These are phyloP conservation scores for Strix aluco DNA, from an alignment of 2,113 vertebrate genomes.

Conservation along the genomic window DNA sequence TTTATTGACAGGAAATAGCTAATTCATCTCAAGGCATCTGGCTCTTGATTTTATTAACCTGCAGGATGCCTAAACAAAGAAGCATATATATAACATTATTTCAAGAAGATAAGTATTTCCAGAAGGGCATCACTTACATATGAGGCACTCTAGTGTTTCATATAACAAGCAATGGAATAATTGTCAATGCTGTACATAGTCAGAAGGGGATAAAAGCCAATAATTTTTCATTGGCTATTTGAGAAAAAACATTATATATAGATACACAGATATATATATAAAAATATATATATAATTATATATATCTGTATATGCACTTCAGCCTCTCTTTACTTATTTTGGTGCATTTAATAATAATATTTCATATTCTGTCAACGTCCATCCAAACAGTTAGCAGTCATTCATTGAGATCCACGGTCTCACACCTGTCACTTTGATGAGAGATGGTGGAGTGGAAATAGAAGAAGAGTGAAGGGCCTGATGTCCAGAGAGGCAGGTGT, in stretches of 20 bases:
- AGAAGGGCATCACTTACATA: not conserved
- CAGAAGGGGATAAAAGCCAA: not conserved
- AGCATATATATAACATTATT: not conserved
- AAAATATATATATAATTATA: too few species aligned
- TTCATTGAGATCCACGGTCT: not conserved
- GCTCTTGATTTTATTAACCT: constrained; percentile 49
- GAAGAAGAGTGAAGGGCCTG: not conserved
- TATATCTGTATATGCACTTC: not conserved
- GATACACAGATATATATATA: not conserved
- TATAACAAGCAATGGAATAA: not conserved
- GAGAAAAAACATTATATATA: not conserved
- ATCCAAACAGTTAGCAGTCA: not conserved
- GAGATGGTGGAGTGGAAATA: not conserved
- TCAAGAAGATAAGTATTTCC: constrained; percentile 26
- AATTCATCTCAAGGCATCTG: constrained; percentile 29
- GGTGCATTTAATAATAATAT: not conserved
- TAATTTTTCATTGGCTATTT: not conserved
- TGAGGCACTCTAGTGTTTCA: not conserved
- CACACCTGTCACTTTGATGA: not conserved
- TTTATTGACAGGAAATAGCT: constrained; percentile 58
- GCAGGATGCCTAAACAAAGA: constrained; percentile 14
- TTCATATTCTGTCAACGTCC: not conserved
- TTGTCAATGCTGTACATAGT: not conserved
- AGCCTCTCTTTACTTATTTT: not conserved
- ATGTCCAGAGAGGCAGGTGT: fast-evolving